Evolutionary conservation across 2,797 vertebrate genomes (phyloP), one percentile per base, ranked within the genome.

Genomic region (Prunella strophiata): DNA sequence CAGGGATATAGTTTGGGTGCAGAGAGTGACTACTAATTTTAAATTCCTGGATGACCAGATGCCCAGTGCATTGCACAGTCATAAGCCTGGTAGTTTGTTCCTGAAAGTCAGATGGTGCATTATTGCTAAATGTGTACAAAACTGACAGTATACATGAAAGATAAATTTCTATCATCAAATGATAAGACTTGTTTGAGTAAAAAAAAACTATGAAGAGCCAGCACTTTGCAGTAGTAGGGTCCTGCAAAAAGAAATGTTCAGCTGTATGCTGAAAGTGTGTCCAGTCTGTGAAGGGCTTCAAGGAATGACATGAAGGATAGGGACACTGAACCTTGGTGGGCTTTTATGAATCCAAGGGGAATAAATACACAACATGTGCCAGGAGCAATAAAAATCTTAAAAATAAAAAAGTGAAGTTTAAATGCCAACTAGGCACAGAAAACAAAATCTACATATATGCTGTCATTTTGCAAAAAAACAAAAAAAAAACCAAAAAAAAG

Each of bases 81-180:
- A 71, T 38, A 76, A 85, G 47, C 43, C 57, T 61, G 29, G 9
- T 54, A 57, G 32, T 36, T 58, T 63, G 19, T 36, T 83, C 30
- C 62, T 77, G 65, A 61, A 74, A 85, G 17, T 61, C 25, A 22
- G 45, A 47, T 52, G 27, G 51, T 57, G 72, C 22, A 11, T 90
- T 82, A 55, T 51, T 74, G 40, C 23, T 85, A 91, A 91, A 57
- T 79, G 48, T 58, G 59, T 76, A n/a, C n/a, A 79, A 83, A 85
- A 77, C 10, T 57, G 65, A 26, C 40, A 45, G 12, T 36, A 13
- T 27, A 59, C 48, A 21, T 42, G 23, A n/a, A 67, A 93, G 65
- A 73, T 78, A 72, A 50, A 95, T 88, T 95, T 63, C 36, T 59
- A 22, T 74, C 57, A 78, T 58, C 65, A 67, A 75, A 75, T 1